These are phyloP conservation scores for Melipona bicolor DNA, from an alignment of 2,888 invertebrate species.

Conservation along the genomic window DNA sequence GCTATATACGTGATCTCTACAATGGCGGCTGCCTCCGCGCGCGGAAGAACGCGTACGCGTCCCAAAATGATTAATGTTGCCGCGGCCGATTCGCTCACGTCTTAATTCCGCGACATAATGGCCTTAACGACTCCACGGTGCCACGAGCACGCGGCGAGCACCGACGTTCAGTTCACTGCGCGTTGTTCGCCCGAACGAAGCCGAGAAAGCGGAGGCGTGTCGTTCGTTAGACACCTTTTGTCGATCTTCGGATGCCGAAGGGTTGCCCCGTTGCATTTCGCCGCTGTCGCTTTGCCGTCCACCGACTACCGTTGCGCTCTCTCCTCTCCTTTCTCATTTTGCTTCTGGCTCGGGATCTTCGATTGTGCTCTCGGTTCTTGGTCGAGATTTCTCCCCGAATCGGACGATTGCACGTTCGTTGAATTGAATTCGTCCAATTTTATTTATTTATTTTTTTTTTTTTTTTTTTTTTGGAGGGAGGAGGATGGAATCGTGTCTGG, in stretches of 20 bases:
- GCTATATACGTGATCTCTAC: constrained; percentile 46
- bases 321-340: not conserved
- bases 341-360: too few species aligned
- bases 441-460: not conserved
- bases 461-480: too few species aligned
- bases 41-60: constrained; percentile 48
- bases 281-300: constrained; percentile 14
- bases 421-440: constrained; percentile 1
- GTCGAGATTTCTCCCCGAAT: not conserved
- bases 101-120: constrained; percentile 73
- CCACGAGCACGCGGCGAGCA: constrained; percentile 36
- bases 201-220: constrained; percentile 33
- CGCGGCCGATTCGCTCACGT: constrained; percentile 58
- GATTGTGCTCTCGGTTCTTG: not conserved
- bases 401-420: not conserved
- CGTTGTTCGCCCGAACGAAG: not conserved
- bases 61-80: constrained; percentile 64
- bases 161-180: too few species aligned
- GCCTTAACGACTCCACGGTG: constrained; percentile 68
- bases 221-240: constrained; percentile 63
- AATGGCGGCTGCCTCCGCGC: constrained; percentile 52
- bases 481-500: not conserved
- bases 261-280: constrained; percentile 24
- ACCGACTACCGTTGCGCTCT: constrained; percentile 26
- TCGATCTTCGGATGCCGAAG: constrained; percentile 32